These are phyloP conservation scores for Sterrhoptilus dennistouni DNA, from an alignment of 2,113 vertebrate genomes.

Conservation along the genomic window DNA sequence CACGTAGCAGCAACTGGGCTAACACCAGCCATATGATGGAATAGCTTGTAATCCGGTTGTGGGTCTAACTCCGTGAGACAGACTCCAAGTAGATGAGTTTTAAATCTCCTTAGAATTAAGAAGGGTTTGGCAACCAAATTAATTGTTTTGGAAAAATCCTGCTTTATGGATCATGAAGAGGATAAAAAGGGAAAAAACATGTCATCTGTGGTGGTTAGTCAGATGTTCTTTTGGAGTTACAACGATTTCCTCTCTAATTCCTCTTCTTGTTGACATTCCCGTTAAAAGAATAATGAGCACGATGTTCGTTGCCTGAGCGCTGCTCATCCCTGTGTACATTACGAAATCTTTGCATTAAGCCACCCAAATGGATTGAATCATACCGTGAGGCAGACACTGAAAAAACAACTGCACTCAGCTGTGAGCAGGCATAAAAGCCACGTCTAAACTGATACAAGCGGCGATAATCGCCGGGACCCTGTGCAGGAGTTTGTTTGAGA, in stretches of 20 bases:
- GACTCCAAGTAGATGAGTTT: constrained; percentile 70
- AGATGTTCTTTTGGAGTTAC: constrained; percentile 74
- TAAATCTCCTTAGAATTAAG: constrained; percentile 76
- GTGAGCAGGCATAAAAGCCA: background rate
- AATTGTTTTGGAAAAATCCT: constrained; percentile 74
- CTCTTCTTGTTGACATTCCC: constrained; percentile 61
- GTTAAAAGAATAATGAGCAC: constrained; percentile 70
- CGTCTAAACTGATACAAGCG: background rate
- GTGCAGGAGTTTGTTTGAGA: background rate
- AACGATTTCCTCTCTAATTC: constrained; percentile 68
- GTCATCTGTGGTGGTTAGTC: constrained; percentile 61
- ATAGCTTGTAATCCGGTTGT: constrained; percentile 71
- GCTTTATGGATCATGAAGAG: constrained; percentile 59
- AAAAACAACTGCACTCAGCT: constrained; percentile 38
- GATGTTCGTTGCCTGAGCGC: background rate
- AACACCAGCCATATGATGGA: constrained; percentile 67
- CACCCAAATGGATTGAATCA: constrained; percentile 12
- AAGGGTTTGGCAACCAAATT: constrained; percentile 71
- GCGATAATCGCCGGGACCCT: background rate
- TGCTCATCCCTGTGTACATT: constrained; percentile 49
- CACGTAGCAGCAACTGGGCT: constrained; percentile 35
- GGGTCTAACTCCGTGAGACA: constrained; percentile 49
- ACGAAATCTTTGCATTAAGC: constrained; percentile 56
- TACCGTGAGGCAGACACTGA: background rate
- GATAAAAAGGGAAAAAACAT: constrained; percentile 66